Conservation (phyloP, 35 echinoderm and acorn worm genomes). For the Eucidaris tribuloides region DNA sequence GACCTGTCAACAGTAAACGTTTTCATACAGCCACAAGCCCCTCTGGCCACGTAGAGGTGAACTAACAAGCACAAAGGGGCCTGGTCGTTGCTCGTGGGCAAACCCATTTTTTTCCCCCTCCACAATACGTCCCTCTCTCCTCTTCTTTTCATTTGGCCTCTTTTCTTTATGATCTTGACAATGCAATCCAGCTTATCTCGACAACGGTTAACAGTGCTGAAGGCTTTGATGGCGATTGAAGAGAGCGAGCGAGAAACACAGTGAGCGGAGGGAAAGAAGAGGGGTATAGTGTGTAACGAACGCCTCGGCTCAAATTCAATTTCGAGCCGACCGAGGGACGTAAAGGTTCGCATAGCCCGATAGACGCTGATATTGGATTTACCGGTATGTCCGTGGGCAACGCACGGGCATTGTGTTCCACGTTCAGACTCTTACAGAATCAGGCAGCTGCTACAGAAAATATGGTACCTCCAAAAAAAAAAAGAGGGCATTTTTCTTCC, state of each 20-base stretch:
- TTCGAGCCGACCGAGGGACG: background rate
- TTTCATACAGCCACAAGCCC: conserved; percentile 6
- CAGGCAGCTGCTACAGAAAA: background rate
- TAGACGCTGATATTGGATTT: conserved; percentile 16
- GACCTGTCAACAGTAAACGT: conserved; percentile 23
- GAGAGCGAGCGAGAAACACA: background rate
- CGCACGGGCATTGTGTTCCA: conserved; percentile 19
- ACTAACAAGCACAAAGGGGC: background rate
- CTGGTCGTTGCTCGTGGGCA: background rate
- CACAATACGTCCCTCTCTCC: conserved; percentile 5
- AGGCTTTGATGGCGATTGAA: background rate
- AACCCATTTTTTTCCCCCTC: conserved; percentile 9
- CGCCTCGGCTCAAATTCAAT: conserved; percentile 22
- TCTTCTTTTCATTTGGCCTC: too few relatives aligned
- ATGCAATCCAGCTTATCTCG: conserved; percentile 4
- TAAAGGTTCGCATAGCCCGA: background rate
- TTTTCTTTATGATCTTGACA: too few relatives aligned
- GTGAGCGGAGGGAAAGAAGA: background rate
- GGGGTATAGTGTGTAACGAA: background rate
- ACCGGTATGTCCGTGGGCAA: conserved; percentile 28
- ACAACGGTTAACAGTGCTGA: background rate
- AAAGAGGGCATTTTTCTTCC: too few relatives aligned
- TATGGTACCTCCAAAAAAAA: background rate
- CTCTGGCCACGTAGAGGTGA: conserved; percentile 11
- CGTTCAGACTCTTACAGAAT: background rate